Evolutionary conservation across 2,113 vertebrate genomes (phyloP).

Genomic region (Nicator chloris): DNA sequence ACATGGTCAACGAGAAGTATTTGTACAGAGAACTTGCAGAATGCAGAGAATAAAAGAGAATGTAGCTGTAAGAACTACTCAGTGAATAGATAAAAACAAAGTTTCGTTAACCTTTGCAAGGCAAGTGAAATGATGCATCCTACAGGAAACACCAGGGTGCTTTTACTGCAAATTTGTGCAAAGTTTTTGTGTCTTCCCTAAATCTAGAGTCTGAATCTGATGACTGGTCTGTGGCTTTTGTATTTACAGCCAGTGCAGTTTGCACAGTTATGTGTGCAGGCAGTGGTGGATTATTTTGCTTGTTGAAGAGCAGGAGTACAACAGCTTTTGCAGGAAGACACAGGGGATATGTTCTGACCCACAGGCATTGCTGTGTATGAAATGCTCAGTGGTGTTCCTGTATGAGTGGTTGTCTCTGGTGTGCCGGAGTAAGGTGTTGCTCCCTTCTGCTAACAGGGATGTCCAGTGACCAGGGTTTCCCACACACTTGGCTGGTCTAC

Average conservation of each 20-base stretch:
- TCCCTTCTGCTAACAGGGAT: neutral
- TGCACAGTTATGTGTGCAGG: neutral
- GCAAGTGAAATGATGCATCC: neutral
- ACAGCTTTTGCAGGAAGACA: neutral
- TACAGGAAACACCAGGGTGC: neutral
- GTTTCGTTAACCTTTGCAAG: neutral
- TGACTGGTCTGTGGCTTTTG: neutral
- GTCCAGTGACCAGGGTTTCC: neutral
- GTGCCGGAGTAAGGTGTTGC: neutral
- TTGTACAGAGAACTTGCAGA: neutral
- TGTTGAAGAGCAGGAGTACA: neutral
- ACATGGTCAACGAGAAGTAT: neutral
- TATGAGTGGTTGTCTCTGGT: neutral
- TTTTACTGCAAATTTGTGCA: neutral
- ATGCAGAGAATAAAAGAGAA: neutral
- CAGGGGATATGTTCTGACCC: neutral
- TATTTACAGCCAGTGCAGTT: neutral
- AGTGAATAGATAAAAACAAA: neutral
- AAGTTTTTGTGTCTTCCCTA: neutral
- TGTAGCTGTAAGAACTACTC: neutral
- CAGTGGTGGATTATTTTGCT: neutral
- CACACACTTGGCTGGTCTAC: neutral
- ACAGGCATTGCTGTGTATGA: neutral
- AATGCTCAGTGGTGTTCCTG: neutral
- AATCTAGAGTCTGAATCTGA: neutral